phyloP scores from a whole-genome alignment of 2,888 invertebrate species.

The Vannuccia rotundouncinata region DNA sequence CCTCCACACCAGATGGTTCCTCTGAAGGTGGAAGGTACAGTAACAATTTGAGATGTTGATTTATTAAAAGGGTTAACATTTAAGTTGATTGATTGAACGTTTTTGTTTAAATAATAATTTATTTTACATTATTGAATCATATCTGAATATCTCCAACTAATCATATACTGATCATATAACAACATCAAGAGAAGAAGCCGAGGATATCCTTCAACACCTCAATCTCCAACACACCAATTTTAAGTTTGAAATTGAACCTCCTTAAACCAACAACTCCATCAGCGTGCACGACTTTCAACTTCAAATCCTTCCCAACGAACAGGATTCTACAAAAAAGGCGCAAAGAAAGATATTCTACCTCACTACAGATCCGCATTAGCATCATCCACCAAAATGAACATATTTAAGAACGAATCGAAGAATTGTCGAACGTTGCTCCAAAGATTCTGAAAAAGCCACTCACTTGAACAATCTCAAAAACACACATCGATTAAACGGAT shows the following conservation, averaged over 20 bases:
- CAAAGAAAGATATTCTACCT: constrained; percentile 13
- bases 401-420: constrained; percentile 12
- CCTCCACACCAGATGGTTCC: too few relatives aligned
- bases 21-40: too few relatives aligned
- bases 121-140: too few relatives aligned
- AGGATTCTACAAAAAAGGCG: constrained; percentile 5
- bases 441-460: constrained; percentile 7
- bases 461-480: constrained; percentile 26
- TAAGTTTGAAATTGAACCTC: constrained; percentile 15
- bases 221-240: constrained; percentile 10
- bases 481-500: constrained; percentile 16
- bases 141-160: too few relatives aligned
- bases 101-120: too few relatives aligned
- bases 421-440: constrained; percentile 24
- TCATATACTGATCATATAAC: too few relatives aligned
- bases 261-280: constrained; percentile 1
- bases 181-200: constrained; percentile 19
- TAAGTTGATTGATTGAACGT: too few relatives aligned
- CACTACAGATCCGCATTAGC: not conserved
- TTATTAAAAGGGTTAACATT: too few relatives aligned
- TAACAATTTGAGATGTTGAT: too few relatives aligned
- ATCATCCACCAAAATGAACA: constrained; percentile 23
- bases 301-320: not conserved
- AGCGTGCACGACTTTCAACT: constrained; percentile 19
- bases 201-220: constrained; percentile 9